Conservation (phyloP, 2,888 invertebrate genomes). For the Amiota communis region DNA sequence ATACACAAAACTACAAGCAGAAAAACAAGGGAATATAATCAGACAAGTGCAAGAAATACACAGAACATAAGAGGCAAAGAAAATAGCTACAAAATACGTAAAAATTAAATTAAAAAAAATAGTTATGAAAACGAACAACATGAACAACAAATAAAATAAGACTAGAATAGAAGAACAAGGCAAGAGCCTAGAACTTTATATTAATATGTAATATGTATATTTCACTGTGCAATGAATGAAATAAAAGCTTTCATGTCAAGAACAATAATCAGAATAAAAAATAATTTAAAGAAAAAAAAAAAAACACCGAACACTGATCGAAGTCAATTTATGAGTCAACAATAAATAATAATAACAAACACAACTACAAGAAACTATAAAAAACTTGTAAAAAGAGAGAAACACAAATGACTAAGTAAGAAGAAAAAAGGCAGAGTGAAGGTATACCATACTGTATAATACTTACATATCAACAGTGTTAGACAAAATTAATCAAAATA, state of each 20-base stretch:
- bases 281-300: background rate
- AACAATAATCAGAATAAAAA: constrained; percentile 39
- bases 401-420: background rate
- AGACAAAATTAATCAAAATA: no score
- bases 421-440: no score
- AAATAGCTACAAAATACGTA: constrained; percentile 3
- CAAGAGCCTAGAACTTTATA: background rate
- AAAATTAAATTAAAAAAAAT: constrained; percentile 20
- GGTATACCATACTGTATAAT: no score
- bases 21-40: constrained; percentile 31
- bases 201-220: background rate
- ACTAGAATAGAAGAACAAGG: constrained; percentile 13
- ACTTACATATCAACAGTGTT: no score
- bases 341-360: constrained; percentile 8
- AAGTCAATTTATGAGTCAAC: constrained; percentile 60
- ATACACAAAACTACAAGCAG: constrained; percentile 25
- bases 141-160: background rate
- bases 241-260: constrained; percentile 39
- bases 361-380: background rate
- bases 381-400: background rate
- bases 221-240: background rate
- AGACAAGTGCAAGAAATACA: background rate
- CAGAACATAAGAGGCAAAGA: background rate
- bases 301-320: constrained; percentile 44
- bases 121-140: background rate